phyloP scores from a whole-genome alignment of 2,113 vertebrate species.

The Willisornis vidua region DNA sequence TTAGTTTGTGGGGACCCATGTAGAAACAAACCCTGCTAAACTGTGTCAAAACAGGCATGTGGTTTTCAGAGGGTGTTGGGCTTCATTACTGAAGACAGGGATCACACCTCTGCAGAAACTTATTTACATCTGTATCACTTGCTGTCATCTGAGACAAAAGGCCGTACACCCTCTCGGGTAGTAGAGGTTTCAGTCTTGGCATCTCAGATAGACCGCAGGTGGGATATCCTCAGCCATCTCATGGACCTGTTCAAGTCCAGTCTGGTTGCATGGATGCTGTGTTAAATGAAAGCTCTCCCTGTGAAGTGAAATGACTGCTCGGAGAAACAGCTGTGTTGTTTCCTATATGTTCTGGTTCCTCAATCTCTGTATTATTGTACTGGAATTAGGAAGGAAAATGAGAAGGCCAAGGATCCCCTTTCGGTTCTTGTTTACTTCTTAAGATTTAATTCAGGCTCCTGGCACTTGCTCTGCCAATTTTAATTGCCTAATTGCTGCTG shows the following conservation, averaged over 20 bases:
- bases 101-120: neutral
- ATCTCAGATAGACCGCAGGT: neutral
- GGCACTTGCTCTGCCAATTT: neutral
- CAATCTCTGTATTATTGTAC: neutral
- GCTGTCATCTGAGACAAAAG: neutral
- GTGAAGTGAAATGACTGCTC: neutral
- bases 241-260: neutral
- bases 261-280: neutral
- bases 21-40: neutral
- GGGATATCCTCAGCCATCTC: neutral
- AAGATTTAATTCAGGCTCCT: neutral
- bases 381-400: neutral
- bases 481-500: neutral
- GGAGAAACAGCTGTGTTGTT: neutral
- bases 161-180: neutral
- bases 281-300: neutral
- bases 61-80: neutral
- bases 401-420: neutral
- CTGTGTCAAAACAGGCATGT: neutral
- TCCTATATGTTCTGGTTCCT: neutral
- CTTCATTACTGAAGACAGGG: neutral
- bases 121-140: neutral
- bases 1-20: neutral
- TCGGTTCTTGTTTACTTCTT: neutral
- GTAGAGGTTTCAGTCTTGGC: neutral